Evolutionary conservation across 2,888 invertebrate species (phyloP), one percentile per base, ranked within the genome.

Genomic region (Chymomyza fuscimana): DNA sequence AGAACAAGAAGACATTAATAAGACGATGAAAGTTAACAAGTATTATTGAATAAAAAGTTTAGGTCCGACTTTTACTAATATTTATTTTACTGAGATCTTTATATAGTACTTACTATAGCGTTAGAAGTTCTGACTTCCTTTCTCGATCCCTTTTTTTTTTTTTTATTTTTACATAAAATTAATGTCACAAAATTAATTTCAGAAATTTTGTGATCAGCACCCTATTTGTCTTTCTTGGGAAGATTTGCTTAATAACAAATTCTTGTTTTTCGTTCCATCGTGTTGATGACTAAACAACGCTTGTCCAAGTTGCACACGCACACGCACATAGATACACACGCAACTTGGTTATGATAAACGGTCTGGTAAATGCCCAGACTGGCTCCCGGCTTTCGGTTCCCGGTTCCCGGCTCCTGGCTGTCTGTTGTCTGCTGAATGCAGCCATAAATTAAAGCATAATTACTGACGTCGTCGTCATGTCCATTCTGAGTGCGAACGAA

Each of bases 361-460:
- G 58, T 58, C 58, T 58, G 58, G 58, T 25, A 25, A 58, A 58
- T 58, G 58, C 29, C 5, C 58, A 58, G 58, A 58, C 58, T 12
- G 19, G 22, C 59, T 25, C 19, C 12, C 29, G 69, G 74, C 77
- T 74, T 77, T 80, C 62, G 3, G 7, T 22, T 19, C 22, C 15
- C 12, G 25, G 58, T 36, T 25, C 51, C 25, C 51, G 68, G 56
- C 72, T 64, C 69, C 72, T 62, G 64, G 66, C 69, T 61, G 66
- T 59, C 69, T 69, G 59, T 50, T 59, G 67, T 73, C 65, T 72
- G 51, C 46, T 52, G 56, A 60, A 50, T 51, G 59, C 70, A 73
- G 80, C 85, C 80, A 85, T 85, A 88, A 86, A 73, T 80, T 67
- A 77, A 80, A 80, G 78, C 73, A 76, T 79, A 86, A 80, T 79